phyloP scores from a whole-genome alignment of 53 echinoderm and acorn worm species.

The Henricia sp. region DNA sequence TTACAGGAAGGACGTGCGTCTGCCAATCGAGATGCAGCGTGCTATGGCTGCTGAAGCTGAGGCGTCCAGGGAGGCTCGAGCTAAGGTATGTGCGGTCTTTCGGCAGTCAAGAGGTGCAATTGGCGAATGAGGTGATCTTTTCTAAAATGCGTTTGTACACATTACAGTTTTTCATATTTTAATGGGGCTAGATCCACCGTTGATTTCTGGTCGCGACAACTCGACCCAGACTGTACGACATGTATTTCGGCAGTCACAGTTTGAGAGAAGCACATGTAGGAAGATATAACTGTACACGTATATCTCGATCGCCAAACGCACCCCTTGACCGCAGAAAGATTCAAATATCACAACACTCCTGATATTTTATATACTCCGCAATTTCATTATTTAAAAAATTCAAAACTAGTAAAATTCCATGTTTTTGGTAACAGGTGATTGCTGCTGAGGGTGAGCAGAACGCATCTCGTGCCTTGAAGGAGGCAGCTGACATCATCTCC shows the following conservation, averaged over 20 bases:
- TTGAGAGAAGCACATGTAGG: neutral
- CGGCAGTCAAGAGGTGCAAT: neutral
- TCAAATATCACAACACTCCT: too few species aligned
- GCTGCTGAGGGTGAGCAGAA: conserved; percentile 73
- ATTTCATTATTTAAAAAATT: too few species aligned
- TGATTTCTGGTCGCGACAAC: too few species aligned
- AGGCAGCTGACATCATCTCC: conserved; percentile 61
- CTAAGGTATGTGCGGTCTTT: conserved; percentile 36
- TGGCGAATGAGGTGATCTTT: too few species aligned
- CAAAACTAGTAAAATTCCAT: too few species aligned
- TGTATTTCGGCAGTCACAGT: neutral
- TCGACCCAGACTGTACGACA: neutral
- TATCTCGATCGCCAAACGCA: too few species aligned
- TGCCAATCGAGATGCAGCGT: conserved; percentile 63
- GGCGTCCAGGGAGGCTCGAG: conserved; percentile 65
- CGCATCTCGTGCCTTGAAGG: conserved; percentile 63
- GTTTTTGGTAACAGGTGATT: conserved; percentile 45
- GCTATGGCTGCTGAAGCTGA: conserved; percentile 71
- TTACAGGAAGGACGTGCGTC: conserved; percentile 64
- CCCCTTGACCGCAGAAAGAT: too few species aligned
- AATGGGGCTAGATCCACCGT: neutral
- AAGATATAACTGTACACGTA: neutral
- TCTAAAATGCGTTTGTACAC: too few species aligned
- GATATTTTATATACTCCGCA: too few species aligned
- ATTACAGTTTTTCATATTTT: neutral